These are phyloP conservation scores for Cataglyphis cursor DNA, from an alignment of 2,888 invertebrate genomes.

Conservation along the genomic window DNA sequence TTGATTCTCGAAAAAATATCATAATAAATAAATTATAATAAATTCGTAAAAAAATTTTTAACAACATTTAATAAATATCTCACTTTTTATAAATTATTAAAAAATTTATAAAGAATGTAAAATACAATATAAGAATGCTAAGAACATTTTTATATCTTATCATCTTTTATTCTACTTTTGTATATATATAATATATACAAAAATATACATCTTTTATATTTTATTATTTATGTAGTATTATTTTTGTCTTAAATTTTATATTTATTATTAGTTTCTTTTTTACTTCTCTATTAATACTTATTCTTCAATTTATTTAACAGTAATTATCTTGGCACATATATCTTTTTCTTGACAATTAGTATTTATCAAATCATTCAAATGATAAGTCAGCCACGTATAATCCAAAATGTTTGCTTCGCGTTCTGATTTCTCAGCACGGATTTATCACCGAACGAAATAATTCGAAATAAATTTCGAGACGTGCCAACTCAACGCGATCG, in stretches of 20 bases:
- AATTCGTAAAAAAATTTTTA: too few relatives aligned
- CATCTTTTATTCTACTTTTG: too few relatives aligned
- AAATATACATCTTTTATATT: too few relatives aligned
- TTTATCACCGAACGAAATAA: not conserved
- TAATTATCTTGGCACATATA: not conserved
- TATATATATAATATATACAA: too few relatives aligned
- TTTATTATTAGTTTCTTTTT: not conserved
- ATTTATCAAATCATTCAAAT: not conserved
- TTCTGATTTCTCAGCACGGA: not conserved
- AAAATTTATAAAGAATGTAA: too few relatives aligned
- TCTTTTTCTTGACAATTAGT: not conserved
- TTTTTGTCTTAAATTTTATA: not conserved
- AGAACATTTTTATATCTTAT: too few relatives aligned
- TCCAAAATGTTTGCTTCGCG: not conserved
- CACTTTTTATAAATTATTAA: too few relatives aligned
- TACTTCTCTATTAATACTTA: not conserved
- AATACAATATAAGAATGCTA: too few relatives aligned
- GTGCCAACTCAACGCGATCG: constrained; percentile 1
- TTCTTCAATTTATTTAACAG: not conserved
- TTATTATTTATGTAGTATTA: not conserved
- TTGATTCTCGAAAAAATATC: too few relatives aligned
- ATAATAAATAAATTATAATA: too few relatives aligned
- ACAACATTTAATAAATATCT: too few relatives aligned
- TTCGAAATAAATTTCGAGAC: not conserved
- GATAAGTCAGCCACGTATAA: not conserved